Evolutionary conservation across 2,888 invertebrate species (phyloP).

Genomic region (Sphecodes monilicornis): DNA sequence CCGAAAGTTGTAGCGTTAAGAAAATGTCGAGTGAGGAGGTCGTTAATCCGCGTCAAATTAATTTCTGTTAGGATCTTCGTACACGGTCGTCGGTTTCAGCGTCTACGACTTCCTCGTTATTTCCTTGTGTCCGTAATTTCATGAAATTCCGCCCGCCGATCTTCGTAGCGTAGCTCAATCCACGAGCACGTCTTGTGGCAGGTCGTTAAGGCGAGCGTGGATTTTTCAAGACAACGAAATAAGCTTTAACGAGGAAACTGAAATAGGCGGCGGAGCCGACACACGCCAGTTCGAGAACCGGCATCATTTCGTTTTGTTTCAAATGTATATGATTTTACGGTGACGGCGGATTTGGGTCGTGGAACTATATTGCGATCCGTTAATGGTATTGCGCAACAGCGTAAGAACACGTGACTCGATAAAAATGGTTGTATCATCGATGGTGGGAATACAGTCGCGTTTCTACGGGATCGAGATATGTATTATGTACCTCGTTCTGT

Average conservation of each 20-base stretch:
- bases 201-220: slow-evolving; percentile 1
- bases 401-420: slow-evolving; percentile 50
- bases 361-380: slow-evolving; percentile 55
- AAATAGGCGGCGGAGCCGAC: background rate
- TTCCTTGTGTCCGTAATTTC: slow-evolving; percentile 1
- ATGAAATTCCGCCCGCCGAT: background rate
- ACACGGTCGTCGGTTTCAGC: background rate
- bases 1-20: background rate
- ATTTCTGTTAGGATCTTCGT: background rate
- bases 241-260: background rate
- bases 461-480: slow-evolving; percentile 36
- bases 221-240: slow-evolving; percentile 7
- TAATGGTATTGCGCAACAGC: slow-evolving; percentile 57
- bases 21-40: background rate
- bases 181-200: background rate
- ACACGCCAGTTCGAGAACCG: slow-evolving; percentile 8
- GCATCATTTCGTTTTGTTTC: slow-evolving; percentile 8
- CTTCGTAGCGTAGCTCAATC: background rate
- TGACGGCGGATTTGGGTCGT: slow-evolving; percentile 52
- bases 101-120: background rate
- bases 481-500: background rate
- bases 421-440: slow-evolving; percentile 57
- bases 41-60: background rate
- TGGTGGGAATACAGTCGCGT: slow-evolving; percentile 52
- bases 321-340: slow-evolving; percentile 46